Evolutionary conservation across 2,888 invertebrate genomes (phyloP), one percentile per base, ranked within the genome.

Genomic region (Andricus curvator): DNA sequence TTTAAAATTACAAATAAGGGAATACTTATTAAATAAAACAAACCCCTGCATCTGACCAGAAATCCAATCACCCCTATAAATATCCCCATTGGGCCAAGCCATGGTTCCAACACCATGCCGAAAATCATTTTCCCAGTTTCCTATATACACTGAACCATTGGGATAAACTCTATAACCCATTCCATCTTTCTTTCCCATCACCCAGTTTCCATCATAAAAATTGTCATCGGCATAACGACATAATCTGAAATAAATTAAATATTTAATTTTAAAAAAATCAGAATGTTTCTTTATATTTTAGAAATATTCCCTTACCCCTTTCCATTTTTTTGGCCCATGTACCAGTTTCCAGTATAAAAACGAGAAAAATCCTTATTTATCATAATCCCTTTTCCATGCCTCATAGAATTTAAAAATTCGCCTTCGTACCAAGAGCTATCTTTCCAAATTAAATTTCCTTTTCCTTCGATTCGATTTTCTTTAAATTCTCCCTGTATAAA

Each of bases 41-140:
- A 60, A 89, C 78, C 95, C 95, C 80, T 94, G 92, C 93, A 94
- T 94, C 0, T 93, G 90, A 44, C 94, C 94, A 79, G 94, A 92
- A 85, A 92, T 91, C 95, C 95, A 95, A 83, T 94, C 93, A 0
- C 95, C 95, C 82, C 91, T 93, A 88, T 95, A 95, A 89, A 95
- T 94, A 87, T 95, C 95, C 79, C 94, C 94, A 89, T 95, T 95
- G 1, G 94, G 92, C 95, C 95, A 95, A 85, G 94, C 93, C 94
- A 95, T 94, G 33, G 94, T 90, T 56, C 95, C 95, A 82, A 92
- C 91, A n/a, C 95, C 95, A 87, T 94, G 93, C 84, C 94, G 93
- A 25, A 92, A 85, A 78, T 94, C 93, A 77, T 92, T 88, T 62
- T 93, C 90, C 95, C 95, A 95, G 79, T 94, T 89, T 20, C 95